Conservation (phyloP, 2,113 vertebrate genomes). For the Lasiurus borealis region DNA sequence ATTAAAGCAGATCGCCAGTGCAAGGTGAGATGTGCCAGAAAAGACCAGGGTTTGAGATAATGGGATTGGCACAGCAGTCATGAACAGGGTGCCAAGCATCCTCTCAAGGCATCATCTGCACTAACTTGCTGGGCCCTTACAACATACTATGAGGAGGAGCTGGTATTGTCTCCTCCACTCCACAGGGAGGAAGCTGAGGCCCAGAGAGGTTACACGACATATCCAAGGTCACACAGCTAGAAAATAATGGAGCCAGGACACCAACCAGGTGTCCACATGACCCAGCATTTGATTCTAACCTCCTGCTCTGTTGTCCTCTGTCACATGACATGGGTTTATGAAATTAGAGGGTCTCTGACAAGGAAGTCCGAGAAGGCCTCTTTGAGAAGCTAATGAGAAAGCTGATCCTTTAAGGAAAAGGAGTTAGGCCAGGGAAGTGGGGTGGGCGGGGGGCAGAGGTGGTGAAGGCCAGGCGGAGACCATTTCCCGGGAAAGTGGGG, state of each 20-base stretch:
- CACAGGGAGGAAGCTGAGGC: not conserved
- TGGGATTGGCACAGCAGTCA: fast-evolving
- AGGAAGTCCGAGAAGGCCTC: not conserved
- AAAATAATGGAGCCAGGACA: not conserved
- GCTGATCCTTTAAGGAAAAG: not conserved
- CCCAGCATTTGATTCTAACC: not conserved
- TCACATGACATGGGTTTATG: not conserved
- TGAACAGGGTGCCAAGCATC: not conserved
- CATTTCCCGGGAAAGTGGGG: not conserved
- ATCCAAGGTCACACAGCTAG: not conserved
- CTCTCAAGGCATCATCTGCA: not conserved
- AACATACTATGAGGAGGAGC: not conserved
- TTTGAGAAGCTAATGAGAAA: not conserved
- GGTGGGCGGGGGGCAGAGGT: not conserved
- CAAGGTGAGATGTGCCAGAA: not conserved
- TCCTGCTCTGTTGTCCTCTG: not conserved
- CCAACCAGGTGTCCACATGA: not conserved
- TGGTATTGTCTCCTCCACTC: not conserved
- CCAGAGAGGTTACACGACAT: not conserved
- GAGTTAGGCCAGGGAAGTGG: not conserved
- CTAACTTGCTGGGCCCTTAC: not conserved
- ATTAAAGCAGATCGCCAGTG: not conserved
- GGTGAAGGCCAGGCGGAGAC: not conserved
- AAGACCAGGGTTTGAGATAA: fast-evolving
- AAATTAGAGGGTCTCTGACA: not conserved